phyloP scores from a whole-genome alignment of 2,113 vertebrate species.

The Copsychus sechellarum region DNA sequence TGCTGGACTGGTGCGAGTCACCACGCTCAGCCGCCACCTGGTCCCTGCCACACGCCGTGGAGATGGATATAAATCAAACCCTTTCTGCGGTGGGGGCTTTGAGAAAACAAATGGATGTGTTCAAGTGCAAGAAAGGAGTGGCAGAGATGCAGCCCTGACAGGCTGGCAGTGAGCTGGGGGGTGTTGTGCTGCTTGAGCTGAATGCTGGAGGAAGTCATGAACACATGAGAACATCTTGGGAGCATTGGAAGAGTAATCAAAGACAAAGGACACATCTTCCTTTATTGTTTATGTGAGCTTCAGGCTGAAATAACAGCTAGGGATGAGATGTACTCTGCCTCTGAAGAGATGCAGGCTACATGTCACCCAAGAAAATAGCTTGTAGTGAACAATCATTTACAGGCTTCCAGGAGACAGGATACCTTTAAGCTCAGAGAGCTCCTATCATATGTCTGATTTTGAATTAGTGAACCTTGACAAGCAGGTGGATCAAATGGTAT shows the following conservation, averaged over 20 bases:
- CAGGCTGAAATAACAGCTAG: not conserved
- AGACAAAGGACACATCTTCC: not conserved
- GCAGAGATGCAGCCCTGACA: not conserved
- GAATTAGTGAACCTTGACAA: not conserved
- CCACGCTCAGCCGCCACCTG: not conserved
- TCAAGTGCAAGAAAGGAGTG: not conserved
- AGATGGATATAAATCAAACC: conserved; percentile 24
- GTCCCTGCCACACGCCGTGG: not conserved
- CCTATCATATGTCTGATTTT: not conserved
- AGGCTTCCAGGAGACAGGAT: not conserved
- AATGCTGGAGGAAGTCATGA: not conserved
- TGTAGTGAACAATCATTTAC: not conserved
- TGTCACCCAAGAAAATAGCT: not conserved
- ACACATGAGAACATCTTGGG: not conserved
- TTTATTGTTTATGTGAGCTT: not conserved
- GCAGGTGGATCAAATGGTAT: not conserved
- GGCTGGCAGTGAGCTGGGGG: not conserved
- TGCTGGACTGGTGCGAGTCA: not conserved
- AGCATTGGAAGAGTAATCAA: not conserved
- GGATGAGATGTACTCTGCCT: not conserved
- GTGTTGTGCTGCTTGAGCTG: not conserved
- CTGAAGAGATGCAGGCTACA: not conserved
- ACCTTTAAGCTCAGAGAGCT: not conserved
- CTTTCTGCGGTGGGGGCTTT: not conserved
- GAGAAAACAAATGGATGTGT: not conserved